A percentile compares a stretch with the other conserved stretches of the same genome.
Evolutionary conservation across 2,888 invertebrate species (phyloP).

Genomic region (Parnassius glacialis): DNA sequence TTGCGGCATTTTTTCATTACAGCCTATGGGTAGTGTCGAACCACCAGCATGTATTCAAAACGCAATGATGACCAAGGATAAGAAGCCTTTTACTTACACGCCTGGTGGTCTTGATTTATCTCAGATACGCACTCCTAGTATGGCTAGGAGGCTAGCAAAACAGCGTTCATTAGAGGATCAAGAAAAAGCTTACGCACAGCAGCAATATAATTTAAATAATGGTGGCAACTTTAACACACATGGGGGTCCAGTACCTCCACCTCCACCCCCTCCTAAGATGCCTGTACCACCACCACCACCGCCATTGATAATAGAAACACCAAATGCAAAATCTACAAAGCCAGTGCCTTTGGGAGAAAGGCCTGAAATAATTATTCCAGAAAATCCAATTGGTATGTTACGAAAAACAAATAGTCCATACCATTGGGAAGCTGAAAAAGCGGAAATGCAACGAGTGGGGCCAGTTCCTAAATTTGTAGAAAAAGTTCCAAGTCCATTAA

Average conservation of each 20-base stretch:
- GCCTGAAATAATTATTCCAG: conserved; percentile 87
- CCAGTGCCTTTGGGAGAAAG: conserved; percentile 81
- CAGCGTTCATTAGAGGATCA: conserved; percentile 83
- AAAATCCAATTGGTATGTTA: conserved; percentile 86
- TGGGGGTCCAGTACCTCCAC: conserved; percentile 61
- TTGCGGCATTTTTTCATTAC: conserved; percentile 43
- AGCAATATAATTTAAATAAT: conserved; percentile 39
- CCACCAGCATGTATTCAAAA: conserved; percentile 95
- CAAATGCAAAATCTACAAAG: conserved; percentile 75
- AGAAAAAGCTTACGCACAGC: conserved; percentile 67
- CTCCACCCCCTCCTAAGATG: conserved; percentile 69
- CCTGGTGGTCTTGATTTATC: conserved; percentile 95
- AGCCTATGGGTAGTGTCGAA: conserved; percentile 79
- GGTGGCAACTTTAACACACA: conserved; percentile 54
- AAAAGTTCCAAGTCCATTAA: conserved; percentile 71
- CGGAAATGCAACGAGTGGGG: conserved; percentile 76
- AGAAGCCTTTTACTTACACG: conserved; percentile 98
- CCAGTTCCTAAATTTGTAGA: conserved; percentile 70
- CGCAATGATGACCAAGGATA: conserved; percentile 97
- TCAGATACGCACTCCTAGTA: conserved; percentile 93
- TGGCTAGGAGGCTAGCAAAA: conserved; percentile 88
- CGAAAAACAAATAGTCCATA: conserved; percentile 86
- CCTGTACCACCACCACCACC: conserved; percentile 82
- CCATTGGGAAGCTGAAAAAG: conserved; percentile 82
- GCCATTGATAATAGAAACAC: conserved; percentile 78